Conservation (phyloP, 1,140 invertebrate species). For the Pogonus chalceus region DNA sequence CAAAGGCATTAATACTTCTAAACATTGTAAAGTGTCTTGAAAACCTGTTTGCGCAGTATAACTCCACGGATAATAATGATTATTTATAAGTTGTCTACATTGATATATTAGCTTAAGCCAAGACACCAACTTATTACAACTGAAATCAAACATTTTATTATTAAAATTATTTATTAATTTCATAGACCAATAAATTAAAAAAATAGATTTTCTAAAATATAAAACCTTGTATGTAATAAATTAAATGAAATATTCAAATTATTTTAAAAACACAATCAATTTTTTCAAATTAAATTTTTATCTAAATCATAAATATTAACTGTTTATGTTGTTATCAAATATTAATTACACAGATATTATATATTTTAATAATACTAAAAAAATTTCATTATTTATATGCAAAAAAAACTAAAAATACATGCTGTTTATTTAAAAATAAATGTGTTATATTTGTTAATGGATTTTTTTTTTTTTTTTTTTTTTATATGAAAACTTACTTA, state of each 20-base stretch:
- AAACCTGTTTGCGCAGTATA: constrained; percentile 93
- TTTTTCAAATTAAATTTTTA: no score
- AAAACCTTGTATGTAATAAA: background rate
- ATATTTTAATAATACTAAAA: no score
- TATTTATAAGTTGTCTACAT: constrained; percentile 76
- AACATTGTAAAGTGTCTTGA: constrained; percentile 83
- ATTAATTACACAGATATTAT: no score
- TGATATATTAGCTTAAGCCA: constrained; percentile 92
- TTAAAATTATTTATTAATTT: constrained; percentile 9
- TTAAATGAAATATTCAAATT: no score
- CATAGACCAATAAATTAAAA: background rate
- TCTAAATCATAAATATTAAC: no score
- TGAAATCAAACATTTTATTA: constrained; percentile 35
- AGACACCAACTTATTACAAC: constrained; percentile 77
- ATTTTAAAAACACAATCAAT: no score
- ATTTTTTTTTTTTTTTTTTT: constrained; percentile 3
- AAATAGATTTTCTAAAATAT: no score
- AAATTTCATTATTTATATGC: background rate
- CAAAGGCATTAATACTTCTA: constrained; percentile 76
- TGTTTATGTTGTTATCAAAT: no score
- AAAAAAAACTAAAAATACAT: constrained; percentile 14
- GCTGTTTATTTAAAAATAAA: constrained; percentile 8
- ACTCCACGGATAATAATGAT: constrained; percentile 89
- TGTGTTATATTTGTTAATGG: background rate
- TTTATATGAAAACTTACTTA: constrained; percentile 58